Evolutionary conservation across 23 tunicate genomes (phyloP).

Genomic region (Styela plicata): DNA sequence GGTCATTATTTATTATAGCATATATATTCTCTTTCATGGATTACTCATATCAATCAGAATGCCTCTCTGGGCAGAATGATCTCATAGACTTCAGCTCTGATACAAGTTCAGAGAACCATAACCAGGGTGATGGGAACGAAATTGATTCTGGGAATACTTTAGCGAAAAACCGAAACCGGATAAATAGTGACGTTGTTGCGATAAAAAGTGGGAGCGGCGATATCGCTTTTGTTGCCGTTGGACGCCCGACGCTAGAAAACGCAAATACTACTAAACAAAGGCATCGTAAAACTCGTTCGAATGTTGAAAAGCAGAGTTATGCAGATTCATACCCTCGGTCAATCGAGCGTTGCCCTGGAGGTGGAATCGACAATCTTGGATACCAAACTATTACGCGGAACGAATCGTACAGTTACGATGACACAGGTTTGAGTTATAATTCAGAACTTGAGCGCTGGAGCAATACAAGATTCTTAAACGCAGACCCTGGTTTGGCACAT

Average conservation of each 20-base stretch:
- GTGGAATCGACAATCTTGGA: constrained; percentile 26
- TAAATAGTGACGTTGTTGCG: constrained; percentile 63
- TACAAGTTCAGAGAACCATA: neutral
- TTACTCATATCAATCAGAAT: neutral
- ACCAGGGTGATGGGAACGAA: neutral
- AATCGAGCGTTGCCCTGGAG: neutral
- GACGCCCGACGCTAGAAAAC: constrained; percentile 25
- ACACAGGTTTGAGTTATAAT: constrained; percentile 15
- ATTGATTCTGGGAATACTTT: neutral
- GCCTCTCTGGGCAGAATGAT: neutral
- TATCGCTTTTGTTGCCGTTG: constrained; percentile 71
- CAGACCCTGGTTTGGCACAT: neutral
- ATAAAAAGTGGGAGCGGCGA: constrained; percentile 41
- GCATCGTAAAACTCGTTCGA: neutral
- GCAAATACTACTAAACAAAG: neutral
- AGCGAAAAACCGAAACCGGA: constrained; percentile 5
- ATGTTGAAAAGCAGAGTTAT: neutral
- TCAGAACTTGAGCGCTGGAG: constrained; percentile 2
- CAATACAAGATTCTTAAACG: neutral
- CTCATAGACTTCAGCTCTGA: constrained; percentile 11
- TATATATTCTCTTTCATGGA: too few species aligned
- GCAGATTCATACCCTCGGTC: neutral
- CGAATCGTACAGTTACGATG: constrained; percentile 26
- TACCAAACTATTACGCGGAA: constrained; percentile 7
- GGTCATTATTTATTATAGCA: too few species aligned